Evolutionary conservation across 2,113 vertebrate species (phyloP).

Genomic region (Fulica atra): DNA sequence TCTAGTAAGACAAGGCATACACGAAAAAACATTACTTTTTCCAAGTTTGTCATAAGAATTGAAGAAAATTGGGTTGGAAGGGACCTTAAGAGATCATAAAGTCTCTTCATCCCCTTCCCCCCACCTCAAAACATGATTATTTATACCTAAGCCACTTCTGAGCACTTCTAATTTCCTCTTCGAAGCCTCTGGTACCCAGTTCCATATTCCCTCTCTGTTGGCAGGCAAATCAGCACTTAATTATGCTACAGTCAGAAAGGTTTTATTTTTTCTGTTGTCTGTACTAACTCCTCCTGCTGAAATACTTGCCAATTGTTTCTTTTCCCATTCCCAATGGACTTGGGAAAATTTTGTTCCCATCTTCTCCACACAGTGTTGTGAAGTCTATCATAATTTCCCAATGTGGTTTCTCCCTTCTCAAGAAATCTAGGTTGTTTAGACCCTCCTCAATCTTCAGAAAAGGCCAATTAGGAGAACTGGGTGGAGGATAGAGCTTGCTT

Average conservation of each 20-base stretch:
- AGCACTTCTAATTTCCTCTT: not conserved
- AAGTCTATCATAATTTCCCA: not conserved
- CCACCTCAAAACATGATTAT: not conserved
- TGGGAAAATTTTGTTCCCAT: not conserved
- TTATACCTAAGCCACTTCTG: not conserved
- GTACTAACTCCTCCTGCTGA: not conserved
- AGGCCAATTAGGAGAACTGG: not conserved
- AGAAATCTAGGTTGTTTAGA: not conserved
- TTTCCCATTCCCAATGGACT: not conserved
- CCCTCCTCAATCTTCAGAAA: not conserved
- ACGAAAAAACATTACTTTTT: not conserved
- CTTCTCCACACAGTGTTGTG: not conserved
- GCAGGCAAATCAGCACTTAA: not conserved
- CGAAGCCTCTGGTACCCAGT: not conserved
- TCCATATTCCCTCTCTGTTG: not conserved
- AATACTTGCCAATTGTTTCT: not conserved
- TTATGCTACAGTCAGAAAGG: not conserved
- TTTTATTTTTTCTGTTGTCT: not conserved
- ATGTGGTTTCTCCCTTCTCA: not conserved
- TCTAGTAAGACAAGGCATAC: not conserved
- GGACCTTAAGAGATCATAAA: not conserved
- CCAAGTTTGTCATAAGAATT: not conserved
- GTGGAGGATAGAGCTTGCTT: not conserved
- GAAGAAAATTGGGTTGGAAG: not conserved
- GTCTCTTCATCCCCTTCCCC: not conserved